These are phyloP conservation scores for Trematocara variabile DNA, from an alignment of 2,113 vertebrate species.

Conservation along the genomic window DNA sequence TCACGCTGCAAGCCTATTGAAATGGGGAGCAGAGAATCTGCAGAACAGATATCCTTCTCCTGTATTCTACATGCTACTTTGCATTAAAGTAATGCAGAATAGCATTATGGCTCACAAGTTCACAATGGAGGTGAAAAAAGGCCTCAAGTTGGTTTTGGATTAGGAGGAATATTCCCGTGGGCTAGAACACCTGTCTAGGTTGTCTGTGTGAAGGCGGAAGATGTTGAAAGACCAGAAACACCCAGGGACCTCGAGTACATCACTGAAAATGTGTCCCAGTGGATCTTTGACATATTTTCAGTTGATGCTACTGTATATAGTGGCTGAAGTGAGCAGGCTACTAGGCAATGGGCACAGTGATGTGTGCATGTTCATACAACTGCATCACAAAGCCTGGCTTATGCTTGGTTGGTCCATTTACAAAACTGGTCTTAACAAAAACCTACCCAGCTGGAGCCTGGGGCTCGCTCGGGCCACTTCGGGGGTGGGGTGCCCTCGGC, in stretches of 20 bases:
- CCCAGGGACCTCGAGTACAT: accelerated
- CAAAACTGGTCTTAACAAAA: not conserved
- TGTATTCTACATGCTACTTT: not conserved
- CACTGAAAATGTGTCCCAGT: not conserved
- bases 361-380: not conserved
- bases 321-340: not conserved
- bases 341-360: not conserved
- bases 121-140: not conserved
- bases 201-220: not conserved
- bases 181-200: not conserved
- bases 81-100: not conserved
- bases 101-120: not conserved
- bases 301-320: not conserved
- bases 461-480: no score
- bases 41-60: not conserved
- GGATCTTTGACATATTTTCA: not conserved
- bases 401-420: not conserved
- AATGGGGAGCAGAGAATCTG: not conserved
- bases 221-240: not conserved
- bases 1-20: not conserved
- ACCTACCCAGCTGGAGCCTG: not conserved
- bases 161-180: not conserved
- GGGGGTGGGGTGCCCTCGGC: no score
- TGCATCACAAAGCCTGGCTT: not conserved
- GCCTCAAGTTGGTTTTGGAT: not conserved